Evolutionary conservation across 2,888 invertebrate genomes (phyloP), one percentile per base, ranked within the genome.

Genomic region (Callimorpha dominula): DNA sequence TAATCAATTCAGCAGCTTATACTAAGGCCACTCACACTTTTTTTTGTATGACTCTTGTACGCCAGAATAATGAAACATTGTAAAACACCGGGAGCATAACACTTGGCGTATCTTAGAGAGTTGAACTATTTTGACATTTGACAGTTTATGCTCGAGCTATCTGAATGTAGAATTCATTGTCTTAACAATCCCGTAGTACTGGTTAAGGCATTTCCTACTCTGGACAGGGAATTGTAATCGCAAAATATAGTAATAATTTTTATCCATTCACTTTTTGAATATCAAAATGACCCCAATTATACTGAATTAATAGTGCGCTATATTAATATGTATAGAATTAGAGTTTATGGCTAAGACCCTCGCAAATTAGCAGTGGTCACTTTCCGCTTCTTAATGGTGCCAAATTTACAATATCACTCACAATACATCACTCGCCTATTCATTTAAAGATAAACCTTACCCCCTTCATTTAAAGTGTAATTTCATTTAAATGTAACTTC

Each of bases 281-380:
- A 63, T 63, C 57, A 20, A 40, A 68, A 65, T 46, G 31, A 57
- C 50, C 65, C 73, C 70, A 74, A 80, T 75, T 72, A 70, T 71
- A 75, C 74, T 63, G 80, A 78, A 78, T 83, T 85, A 76, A 81
- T 78, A 78, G 64, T 75, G 72, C 52, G 78, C 81, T 80, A 79
- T 81, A 77, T 84, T 82, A 83, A 84, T 82, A 86, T 86, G 78
- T 79, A 78, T 74, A 83, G 84, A 83, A 85, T 82, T 82, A 88
- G 89, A 77, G 78, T 87, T 86, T 86, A 86, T 85, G 81, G 84
- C 86, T 71, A 76, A 82, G 84, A 89, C 91, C 91, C 90, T 88
- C 86, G 81, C 83, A 88, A 89, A 92, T 93, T 93, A 91, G 88
- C 86, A 87, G 88, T 89, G 92, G 92, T 91, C 92, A 92, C 89